Conservation (phyloP, 2,888 invertebrate species). For the Meta bourneti region DNA sequence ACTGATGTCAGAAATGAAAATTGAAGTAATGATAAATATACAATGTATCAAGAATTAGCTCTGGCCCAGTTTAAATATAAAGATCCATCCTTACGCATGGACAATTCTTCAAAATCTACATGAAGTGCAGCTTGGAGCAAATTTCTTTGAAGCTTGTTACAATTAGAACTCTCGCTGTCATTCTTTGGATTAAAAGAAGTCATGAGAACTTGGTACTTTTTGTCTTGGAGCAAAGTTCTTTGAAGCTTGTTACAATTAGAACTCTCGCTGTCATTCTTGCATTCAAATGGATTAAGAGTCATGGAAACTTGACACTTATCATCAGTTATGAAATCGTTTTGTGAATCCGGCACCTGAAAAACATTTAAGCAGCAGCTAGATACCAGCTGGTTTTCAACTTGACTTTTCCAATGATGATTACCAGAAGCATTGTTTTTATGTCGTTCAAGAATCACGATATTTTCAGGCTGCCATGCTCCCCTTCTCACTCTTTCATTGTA, state of each 20-base stretch:
- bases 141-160: too few relatives aligned
- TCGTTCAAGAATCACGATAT: not conserved
- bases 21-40: too few relatives aligned
- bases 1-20: too few relatives aligned
- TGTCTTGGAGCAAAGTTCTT: not conserved
- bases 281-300: not conserved
- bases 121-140: not conserved
- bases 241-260: not conserved
- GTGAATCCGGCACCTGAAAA: not conserved
- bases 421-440: not conserved
- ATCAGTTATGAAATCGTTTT: not conserved
- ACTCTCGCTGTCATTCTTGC: not conserved
- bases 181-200: not conserved
- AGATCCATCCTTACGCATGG: constrained; percentile 30
- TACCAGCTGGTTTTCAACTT: not conserved
- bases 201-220: not conserved
- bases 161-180: not conserved
- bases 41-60: not conserved
- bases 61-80: constrained; percentile 28
- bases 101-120: constrained; percentile 18
- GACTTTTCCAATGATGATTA: not conserved
- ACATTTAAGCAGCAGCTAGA: not conserved
- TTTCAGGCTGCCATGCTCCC: not conserved
- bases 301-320: not conserved
- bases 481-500: not conserved